Evolutionary conservation across 2,797 vertebrate species (phyloP).

Genomic region (Tokudaia tokunoshimensis): DNA sequence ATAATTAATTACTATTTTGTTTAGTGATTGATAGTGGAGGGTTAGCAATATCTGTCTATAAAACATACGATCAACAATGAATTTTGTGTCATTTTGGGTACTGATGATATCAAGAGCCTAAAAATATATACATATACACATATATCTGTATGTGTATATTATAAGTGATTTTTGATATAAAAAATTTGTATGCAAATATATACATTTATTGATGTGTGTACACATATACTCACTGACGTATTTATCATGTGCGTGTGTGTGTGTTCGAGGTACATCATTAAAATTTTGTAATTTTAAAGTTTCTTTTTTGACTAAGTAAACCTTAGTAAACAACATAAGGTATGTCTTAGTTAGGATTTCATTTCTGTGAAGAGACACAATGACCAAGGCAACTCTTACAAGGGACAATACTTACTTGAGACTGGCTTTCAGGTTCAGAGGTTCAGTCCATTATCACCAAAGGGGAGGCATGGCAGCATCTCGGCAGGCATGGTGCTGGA

Average conservation of each 20-base stretch:
- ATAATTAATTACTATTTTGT: background rate
- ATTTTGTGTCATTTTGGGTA: background rate
- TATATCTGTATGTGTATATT: background rate
- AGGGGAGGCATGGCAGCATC: background rate
- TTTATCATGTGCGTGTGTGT: background rate
- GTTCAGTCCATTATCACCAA: background rate
- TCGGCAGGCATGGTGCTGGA: background rate
- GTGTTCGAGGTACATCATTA: background rate
- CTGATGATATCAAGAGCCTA: background rate
- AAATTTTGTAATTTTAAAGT: background rate
- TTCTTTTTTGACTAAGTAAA: background rate
- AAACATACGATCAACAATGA: background rate
- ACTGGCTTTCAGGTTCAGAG: background rate
- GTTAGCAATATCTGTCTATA: background rate
- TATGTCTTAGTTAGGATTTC: no score
- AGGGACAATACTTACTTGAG: background rate
- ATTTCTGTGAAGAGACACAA: no score
- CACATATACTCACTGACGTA: background rate
- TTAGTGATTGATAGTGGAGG: background rate
- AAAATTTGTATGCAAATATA: no score
- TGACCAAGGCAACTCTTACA: background rate
- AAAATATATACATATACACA: no score
- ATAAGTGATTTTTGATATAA: background rate
- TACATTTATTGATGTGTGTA: background rate
- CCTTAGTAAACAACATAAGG: background rate